Percentiles rank a stretch among this genome's conserved stretches.
Evolutionary conservation across 2,113 vertebrate species (phyloP).

Genomic region (Myotis yumanensis): DNA sequence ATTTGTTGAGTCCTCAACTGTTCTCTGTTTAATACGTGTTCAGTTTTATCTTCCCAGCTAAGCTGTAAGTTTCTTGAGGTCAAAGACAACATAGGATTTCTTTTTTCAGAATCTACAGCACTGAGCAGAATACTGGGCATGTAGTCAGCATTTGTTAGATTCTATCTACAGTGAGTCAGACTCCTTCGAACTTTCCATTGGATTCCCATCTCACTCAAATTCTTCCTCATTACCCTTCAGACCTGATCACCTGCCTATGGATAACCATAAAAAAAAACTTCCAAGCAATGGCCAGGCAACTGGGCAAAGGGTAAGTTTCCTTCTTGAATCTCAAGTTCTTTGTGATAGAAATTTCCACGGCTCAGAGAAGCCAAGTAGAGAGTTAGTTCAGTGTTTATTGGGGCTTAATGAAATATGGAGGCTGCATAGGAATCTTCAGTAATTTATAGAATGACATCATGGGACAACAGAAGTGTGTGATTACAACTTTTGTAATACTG

Average conservation of each 20-base stretch:
- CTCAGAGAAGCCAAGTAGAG: background rate
- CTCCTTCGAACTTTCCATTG: background rate
- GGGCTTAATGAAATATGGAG: background rate
- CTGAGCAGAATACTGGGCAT: background rate
- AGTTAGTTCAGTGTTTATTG: background rate
- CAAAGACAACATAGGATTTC: conserved; percentile 9
- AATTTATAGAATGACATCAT: background rate
- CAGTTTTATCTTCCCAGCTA: background rate
- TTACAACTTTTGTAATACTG: background rate
- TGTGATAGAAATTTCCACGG: background rate
- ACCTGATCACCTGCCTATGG: too few relatives aligned
- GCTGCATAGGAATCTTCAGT: background rate
- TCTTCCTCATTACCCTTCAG: too few relatives aligned
- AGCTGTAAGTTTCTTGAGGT: background rate
- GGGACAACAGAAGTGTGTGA: background rate
- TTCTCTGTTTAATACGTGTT: background rate
- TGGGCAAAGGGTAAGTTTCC: background rate
- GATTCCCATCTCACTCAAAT: too few relatives aligned
- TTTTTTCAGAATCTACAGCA: background rate
- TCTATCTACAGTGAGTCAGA: background rate
- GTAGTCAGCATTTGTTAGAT: background rate
- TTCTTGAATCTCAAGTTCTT: conserved; percentile 5
- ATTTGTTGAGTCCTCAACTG: background rate
- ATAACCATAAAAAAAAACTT: background rate
- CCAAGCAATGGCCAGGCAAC: background rate